Evolutionary conservation across 2,113 vertebrate species (phyloP).

Genomic region (Sitta europaea): DNA sequence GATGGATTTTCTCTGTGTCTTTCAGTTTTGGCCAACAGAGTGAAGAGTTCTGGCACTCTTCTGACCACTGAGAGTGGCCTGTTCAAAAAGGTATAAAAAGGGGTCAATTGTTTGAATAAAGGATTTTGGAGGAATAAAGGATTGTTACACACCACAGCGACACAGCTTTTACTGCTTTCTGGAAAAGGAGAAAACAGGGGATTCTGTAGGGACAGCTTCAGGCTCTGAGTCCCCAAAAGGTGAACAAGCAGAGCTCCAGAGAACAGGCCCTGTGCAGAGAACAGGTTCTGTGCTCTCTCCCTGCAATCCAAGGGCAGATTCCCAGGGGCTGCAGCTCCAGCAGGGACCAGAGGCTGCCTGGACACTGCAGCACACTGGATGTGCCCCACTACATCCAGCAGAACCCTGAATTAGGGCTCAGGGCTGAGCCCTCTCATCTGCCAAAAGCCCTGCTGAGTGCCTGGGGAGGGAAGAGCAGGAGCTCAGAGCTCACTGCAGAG

Average conservation of each 20-base stretch:
- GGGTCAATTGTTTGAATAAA: too few relatives aligned
- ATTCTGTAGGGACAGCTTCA: neutral
- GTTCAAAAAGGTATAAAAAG: too few relatives aligned
- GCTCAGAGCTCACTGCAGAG: neutral
- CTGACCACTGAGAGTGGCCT: too few relatives aligned
- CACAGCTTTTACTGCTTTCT: neutral
- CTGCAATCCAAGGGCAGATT: neutral
- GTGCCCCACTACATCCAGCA: neutral
- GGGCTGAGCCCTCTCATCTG: neutral
- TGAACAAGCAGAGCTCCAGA: neutral
- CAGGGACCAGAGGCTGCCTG: rapidly evolving
- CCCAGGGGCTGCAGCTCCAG: neutral
- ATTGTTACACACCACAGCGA: too few relatives aligned
- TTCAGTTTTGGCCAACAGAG: too few relatives aligned
- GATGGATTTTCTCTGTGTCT: too few relatives aligned
- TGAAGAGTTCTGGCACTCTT: too few relatives aligned
- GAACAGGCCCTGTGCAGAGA: neutral
- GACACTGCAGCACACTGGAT: neutral
- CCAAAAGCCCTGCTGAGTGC: neutral
- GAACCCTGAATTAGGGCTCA: neutral
- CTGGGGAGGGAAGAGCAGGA: rapidly evolving
- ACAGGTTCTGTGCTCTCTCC: neutral
- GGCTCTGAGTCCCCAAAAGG: neutral
- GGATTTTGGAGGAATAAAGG: too few relatives aligned
- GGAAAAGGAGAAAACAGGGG: neutral